Base-by-base conservation (phyloP, 2,113 vertebrate genomes). In the Vicugna pacos region DNA sequence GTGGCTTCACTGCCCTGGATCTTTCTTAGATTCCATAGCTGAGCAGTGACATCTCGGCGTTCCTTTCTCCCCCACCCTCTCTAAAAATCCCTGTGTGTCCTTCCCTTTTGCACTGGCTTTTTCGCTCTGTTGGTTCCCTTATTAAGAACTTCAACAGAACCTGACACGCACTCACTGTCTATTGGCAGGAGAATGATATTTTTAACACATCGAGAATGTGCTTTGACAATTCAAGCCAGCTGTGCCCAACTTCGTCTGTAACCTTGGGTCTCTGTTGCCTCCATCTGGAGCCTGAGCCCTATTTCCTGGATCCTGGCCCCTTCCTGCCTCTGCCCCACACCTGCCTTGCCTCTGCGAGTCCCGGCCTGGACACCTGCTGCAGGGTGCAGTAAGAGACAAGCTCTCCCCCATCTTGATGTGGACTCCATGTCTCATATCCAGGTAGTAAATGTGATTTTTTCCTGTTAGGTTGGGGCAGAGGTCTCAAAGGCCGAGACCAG, bases 141-240 rank as follows among this genome's bases (percentile, higher is more conserved):
- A 17, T 46, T 70, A 48, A 72, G 58, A 84, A 93, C 64, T 82
- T 89, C 62, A 73, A 1, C 0, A 79, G 93, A 72, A 88, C 38
- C 65, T 83, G 52, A 79, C 62, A 83, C 32, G 35, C 28, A 20
- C 35, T 35, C 50, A 12, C 26, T 83, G 28, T 96, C 96, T 96
- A 64, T 92, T 80, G 92, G 92, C n/a, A 24, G 72, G 30, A 79
- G 30, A 52, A 46, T 2, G 42, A 26, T 94, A 81, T 96, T 84
- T 95, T 94, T 95, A 96, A 92, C 42, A 6, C 16, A 1, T 6
- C 3, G 0, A 20, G 11, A 75, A 65, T 24, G 70, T 8, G 42
- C 83, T 79, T 72, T 50, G 67, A 19, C 56, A 75, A 46, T 28
- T 83, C 64, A 52, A 35, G 54, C 75, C 79, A 81, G 94, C 90